Evolutionary conservation across 2,888 invertebrate genomes (phyloP).

Genomic region (Nineta flava): DNA sequence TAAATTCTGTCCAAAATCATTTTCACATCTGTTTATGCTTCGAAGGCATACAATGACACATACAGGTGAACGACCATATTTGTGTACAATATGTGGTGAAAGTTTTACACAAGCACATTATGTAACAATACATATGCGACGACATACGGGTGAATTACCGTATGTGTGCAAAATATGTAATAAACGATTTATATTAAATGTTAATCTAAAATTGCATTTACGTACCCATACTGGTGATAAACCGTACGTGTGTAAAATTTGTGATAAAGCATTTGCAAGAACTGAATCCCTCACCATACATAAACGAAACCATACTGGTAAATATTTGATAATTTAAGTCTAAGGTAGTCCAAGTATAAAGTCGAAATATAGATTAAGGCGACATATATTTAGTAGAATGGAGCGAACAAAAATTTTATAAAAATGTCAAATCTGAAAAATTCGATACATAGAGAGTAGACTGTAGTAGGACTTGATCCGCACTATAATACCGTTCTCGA

Average conservation of each 20-base stretch:
- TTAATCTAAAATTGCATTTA: conserved; percentile 20
- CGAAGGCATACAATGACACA: conserved; percentile 22
- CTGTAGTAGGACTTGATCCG: no score
- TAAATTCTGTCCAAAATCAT: conserved; percentile 13
- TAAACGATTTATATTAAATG: conserved; percentile 21
- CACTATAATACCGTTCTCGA: no score
- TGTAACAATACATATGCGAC: conserved; percentile 19
- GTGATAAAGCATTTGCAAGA: conserved; percentile 21
- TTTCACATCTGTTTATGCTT: no score
- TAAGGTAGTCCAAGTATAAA: background rate
- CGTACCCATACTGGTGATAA: conserved; percentile 21
- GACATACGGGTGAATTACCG: conserved; percentile 21
- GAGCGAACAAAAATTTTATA: background rate
- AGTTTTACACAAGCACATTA: conserved; percentile 22
- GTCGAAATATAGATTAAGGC: no score
- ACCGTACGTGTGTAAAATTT: conserved; percentile 20
- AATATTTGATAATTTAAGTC: conserved; percentile 9
- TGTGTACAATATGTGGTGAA: conserved; percentile 19
- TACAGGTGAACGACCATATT: conserved; percentile 22
- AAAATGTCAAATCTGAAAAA: background rate
- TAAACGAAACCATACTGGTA: conserved; percentile 23
- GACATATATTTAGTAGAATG: no score
- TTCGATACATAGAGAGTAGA: no score
- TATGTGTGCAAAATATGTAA: conserved; percentile 19
- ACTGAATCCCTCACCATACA: conserved; percentile 22